Evolutionary conservation across 2,113 vertebrate genomes (phyloP), one percentile per base, ranked within the genome.

Genomic region (Equus przewalskii): DNA sequence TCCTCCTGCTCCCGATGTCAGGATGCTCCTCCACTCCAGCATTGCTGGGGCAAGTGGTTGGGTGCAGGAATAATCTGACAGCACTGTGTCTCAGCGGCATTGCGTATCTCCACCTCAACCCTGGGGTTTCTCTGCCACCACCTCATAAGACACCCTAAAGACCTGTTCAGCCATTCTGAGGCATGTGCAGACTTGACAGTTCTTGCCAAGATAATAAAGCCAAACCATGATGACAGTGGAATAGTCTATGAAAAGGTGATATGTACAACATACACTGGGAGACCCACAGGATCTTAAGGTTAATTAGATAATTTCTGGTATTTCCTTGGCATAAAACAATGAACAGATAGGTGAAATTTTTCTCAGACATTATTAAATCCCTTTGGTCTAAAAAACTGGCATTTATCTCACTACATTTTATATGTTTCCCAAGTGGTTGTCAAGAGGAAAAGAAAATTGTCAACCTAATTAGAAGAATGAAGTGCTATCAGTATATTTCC

Each of bases 271-370:
- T 33, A 36, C 28, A 28, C 7, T 14, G 46, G 80, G 58, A 70
- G 79, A 49, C 22, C 44, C 44, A 69, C 0, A 15, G 8, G 33
- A 86, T 58, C 75, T 89, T 94, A 69, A 96, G 49, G 67, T 86
- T 94, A 97, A 88, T 75, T 75, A 73, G 56, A 64, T 85, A 82
- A 88, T 72, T 93, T 72, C 69, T 30, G 65, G 18, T 30, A 95
- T 91, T 91, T 96, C 54, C 28, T 93, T 81, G 51, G 14, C 64
- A 73, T 76, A 84, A 94, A 88, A 91, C 30, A 96, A 60, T 89
- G 30, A 95, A 44, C 14, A 78, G n/a, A 87, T 41, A 83, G 21
- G 33, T 67, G 24, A 84, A 62, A 24, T 28, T 88, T 94, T 94
- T 90, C 49, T 82, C 65, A 73, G 36, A 64, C 41, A 54, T 5